A percentile compares a stretch with the other conserved stretches of the same genome.
phyloP scores from a whole-genome alignment of 2,113 vertebrate species.

The Oenanthe melanoleuca region DNA sequence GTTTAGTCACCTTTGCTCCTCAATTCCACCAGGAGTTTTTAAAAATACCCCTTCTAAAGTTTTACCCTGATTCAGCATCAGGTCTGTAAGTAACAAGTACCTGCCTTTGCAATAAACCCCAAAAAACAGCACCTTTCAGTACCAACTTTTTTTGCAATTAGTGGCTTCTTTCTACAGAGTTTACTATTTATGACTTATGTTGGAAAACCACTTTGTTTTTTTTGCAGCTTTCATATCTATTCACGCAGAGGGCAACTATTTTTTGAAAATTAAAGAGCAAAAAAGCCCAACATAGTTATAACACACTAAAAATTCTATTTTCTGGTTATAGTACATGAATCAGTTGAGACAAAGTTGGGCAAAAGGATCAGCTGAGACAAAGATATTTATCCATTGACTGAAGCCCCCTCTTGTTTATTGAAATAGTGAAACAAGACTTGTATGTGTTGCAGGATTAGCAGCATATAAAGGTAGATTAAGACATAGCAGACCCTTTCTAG shows the following conservation, averaged over 20 bases:
- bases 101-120: background rate
- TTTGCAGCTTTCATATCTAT: background rate
- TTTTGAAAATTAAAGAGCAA: background rate
- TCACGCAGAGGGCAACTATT: background rate
- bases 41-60: background rate
- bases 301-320: background rate
- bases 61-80: background rate
- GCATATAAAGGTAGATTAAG: background rate
- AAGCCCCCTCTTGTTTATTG: background rate
- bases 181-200: background rate
- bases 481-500: background rate
- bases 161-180: background rate
- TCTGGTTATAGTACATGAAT: background rate
- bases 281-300: background rate
- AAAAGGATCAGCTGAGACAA: too few relatives aligned
- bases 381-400: background rate
- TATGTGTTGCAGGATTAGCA: background rate
- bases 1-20: background rate
- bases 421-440: background rate
- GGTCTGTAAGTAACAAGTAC: background rate
- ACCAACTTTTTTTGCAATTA: background rate
- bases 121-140: background rate
- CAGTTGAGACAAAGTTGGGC: background rate
- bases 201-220: background rate
- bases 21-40: background rate